Conservation (phyloP, 2,888 invertebrate genomes). For the Morpho achilles region DNA sequence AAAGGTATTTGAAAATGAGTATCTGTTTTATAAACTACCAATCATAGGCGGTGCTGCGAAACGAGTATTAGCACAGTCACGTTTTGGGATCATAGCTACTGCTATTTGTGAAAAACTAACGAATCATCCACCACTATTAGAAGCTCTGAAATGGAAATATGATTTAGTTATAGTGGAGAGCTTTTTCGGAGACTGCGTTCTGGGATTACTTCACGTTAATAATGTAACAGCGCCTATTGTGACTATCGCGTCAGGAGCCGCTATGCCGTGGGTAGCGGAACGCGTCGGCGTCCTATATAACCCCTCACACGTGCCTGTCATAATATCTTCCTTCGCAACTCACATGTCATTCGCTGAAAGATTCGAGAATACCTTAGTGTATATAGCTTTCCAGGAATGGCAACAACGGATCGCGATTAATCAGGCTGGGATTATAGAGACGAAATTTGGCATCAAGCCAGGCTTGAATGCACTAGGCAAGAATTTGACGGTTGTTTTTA, state of each 20-base stretch:
- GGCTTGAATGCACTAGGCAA: not conserved
- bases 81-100: not conserved
- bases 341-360: not conserved
- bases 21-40: not conserved
- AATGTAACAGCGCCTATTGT: not conserved
- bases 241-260: not conserved
- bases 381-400: no score
- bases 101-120: not conserved
- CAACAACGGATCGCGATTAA: no score
- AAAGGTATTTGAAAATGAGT: not conserved
- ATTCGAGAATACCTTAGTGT: not conserved
- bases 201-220: constrained; percentile 65
- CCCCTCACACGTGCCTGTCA: not conserved
- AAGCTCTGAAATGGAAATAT: constrained; percentile 45
- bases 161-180: constrained; percentile 75
- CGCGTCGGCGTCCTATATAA: not conserved
- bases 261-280: not conserved
- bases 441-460: no score
- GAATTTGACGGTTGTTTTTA: not conserved
- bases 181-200: constrained; percentile 76
- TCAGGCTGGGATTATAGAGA: no score
- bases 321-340: not conserved
- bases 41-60: not conserved
- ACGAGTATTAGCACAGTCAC: not conserved
- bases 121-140: constrained; percentile 29